Evolutionary conservation across 2,797 vertebrate genomes (phyloP).

Genomic region (Remorina albescens): DNA sequence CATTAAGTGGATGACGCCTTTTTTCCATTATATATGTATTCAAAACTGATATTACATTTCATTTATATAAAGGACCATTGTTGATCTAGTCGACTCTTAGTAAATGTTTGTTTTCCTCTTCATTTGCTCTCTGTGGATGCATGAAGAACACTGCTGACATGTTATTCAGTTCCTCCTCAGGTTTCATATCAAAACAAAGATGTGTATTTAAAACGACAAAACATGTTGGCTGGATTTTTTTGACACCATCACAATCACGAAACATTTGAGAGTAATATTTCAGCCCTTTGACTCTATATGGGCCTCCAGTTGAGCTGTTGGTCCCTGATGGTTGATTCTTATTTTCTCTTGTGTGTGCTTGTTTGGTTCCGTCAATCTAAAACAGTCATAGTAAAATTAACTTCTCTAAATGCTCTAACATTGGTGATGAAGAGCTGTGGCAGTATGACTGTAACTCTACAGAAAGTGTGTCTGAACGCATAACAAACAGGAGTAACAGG

Average conservation of each 20-base stretch:
- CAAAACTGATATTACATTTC: not conserved
- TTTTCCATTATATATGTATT: not conserved
- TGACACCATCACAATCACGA: not conserved
- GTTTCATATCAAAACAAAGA: slow-evolving; percentile 59
- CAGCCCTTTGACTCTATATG: slow-evolving; percentile 5
- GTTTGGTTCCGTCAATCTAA: not conserved
- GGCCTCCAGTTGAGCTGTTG: slow-evolving; percentile 19
- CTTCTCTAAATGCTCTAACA: no score
- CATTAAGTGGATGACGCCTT: not conserved
- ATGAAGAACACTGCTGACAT: not conserved
- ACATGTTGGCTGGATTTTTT: slow-evolving; percentile 24
- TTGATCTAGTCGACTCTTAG: not conserved
- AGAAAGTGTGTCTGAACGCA: not conserved
- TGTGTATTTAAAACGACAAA: slow-evolving; percentile 29
- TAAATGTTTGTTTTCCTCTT: slow-evolving; percentile 3
- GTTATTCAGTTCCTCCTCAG: not conserved
- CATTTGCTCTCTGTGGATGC: not conserved
- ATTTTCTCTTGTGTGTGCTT: not conserved
- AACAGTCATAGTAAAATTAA: not conserved
- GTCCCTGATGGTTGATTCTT: not conserved
- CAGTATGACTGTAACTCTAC: not conserved
- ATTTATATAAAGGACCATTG: not conserved
- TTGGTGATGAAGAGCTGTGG: not conserved
- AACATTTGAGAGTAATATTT: slow-evolving; percentile 16
- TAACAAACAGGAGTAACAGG: not conserved